A percentile compares a stretch with the other conserved stretches of the same genome.
phyloP scores from a whole-genome alignment of 1,140 invertebrate species.

The Thaumatotibia leucotreta region DNA sequence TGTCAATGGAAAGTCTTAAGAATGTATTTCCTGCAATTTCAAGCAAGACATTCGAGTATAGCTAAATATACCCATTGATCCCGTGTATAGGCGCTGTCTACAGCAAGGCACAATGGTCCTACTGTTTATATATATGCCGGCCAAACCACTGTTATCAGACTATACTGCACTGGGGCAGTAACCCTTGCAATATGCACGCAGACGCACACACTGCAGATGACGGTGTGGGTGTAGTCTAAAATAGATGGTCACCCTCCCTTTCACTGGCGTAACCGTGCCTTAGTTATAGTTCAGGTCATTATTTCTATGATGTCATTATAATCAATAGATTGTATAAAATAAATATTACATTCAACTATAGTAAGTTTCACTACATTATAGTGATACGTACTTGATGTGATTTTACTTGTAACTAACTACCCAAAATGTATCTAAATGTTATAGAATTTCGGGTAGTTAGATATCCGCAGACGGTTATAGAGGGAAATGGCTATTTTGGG shows the following conservation, averaged over 20 bases:
- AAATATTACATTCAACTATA: too few relatives aligned
- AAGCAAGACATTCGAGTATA: too few relatives aligned
- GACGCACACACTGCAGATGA: conserved; percentile 51
- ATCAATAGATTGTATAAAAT: background rate
- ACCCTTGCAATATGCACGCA: conserved; percentile 56
- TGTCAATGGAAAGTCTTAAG: too few relatives aligned
- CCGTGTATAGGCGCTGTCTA: background rate
- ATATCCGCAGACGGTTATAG: too few relatives aligned
- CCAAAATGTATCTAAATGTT: too few relatives aligned
- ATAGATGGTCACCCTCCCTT: conserved; percentile 70
- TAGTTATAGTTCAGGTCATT: conserved; percentile 44
- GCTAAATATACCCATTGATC: too few relatives aligned
- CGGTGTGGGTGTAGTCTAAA: conserved; percentile 55
- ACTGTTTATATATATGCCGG: background rate
- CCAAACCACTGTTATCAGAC: conserved; percentile 5
- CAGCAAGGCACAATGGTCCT: background rate
- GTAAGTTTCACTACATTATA: too few relatives aligned
- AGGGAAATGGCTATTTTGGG: too few relatives aligned
- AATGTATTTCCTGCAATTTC: too few relatives aligned
- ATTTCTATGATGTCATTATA: conserved; percentile 17
- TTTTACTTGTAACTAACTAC: too few relatives aligned
- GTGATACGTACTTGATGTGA: too few relatives aligned
- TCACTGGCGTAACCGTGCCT: conserved; percentile 59
- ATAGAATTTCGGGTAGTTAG: too few relatives aligned
- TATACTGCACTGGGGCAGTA: conserved; percentile 37